phyloP scores from a whole-genome alignment of 2,113 vertebrate species.

The Brachypodius melanocephalos region DNA sequence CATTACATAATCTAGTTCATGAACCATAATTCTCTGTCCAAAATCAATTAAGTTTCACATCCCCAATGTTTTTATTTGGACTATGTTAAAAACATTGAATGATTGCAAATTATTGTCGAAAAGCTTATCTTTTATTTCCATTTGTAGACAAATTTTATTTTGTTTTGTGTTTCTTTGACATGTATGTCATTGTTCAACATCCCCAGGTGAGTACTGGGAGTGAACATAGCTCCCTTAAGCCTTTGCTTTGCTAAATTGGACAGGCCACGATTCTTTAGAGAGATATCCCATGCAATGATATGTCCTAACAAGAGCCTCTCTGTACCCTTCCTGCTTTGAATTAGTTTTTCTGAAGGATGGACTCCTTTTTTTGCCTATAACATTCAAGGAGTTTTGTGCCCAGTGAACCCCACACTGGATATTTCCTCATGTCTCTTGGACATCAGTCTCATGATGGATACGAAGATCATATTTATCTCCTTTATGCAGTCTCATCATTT shows the following conservation, averaged over 20 bases:
- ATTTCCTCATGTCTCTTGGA: background rate
- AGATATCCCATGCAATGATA: background rate
- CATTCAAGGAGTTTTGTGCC: background rate
- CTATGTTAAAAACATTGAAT: background rate
- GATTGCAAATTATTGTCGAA: background rate
- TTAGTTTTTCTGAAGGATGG: background rate
- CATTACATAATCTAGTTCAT: background rate
- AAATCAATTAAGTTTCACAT: background rate
- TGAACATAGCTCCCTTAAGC: background rate
- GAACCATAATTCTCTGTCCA: background rate
- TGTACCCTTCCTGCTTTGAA: background rate
- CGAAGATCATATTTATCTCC: constrained; percentile 1
- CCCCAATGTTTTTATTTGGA: background rate
- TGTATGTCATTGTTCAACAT: background rate
- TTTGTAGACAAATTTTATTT: background rate
- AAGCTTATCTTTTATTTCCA: background rate
- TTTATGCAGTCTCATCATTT: constrained; percentile 24
- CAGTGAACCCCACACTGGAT: background rate
- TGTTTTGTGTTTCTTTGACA: background rate
- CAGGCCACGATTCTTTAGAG: background rate
- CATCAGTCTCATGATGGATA: background rate
- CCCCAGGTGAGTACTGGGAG: background rate
- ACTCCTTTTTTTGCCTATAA: background rate
- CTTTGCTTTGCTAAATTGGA: background rate
- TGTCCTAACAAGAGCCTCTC: background rate